phyloP scores from a whole-genome alignment of 2,797 vertebrate species.

The Calcarius lapponicus region DNA sequence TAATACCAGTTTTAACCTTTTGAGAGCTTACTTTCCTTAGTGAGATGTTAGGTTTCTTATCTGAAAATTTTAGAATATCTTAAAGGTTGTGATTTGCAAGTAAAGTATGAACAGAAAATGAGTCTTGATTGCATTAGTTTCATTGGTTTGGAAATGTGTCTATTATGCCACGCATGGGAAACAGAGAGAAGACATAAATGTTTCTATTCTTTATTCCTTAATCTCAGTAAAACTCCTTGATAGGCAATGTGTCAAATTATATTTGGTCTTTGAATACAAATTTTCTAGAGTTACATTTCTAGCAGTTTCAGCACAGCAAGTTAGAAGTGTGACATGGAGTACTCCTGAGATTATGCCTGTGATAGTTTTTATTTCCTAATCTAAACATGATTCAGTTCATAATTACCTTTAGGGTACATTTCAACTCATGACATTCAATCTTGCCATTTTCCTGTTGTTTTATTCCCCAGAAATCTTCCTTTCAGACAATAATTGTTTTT shows the following conservation, averaged over 20 bases:
- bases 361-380: conserved; percentile 18
- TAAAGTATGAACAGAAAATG: not conserved
- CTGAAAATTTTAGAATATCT: not conserved
- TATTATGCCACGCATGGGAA: not conserved
- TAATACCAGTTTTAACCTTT: not conserved
- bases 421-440: not conserved
- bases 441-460: not conserved
- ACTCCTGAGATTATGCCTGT: not conserved
- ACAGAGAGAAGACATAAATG: not conserved
- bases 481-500: not conserved
- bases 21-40: not conserved
- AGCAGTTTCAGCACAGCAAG: not conserved
- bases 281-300: not conserved
- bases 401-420: not conserved
- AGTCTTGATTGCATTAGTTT: not conserved
- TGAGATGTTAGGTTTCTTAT: not conserved
- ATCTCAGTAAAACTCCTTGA: not conserved
- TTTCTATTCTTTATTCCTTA: not conserved
- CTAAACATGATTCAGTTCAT: not conserved
- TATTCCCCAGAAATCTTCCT: not conserved
- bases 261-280: not conserved
- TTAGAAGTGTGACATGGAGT: not conserved
- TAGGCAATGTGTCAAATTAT: not conserved
- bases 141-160: not conserved
- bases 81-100: not conserved